Base-by-base conservation (phyloP, 1,140 invertebrate species). In the Holcopasites calliopsidis region DNA sequence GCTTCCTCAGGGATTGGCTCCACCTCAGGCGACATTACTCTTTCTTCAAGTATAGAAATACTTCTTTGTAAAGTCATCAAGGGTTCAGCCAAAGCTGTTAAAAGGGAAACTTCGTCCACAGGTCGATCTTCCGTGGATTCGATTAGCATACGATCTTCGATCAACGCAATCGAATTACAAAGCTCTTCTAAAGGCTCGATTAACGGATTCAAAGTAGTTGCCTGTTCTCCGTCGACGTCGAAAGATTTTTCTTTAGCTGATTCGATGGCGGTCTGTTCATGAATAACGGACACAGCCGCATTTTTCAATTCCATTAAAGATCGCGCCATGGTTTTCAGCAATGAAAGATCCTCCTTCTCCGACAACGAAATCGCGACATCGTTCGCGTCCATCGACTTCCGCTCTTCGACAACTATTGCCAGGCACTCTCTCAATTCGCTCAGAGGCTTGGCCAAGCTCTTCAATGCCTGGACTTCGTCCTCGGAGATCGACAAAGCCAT, bases 401-500 rank as follows among this genome's bases (percentile, higher is more conserved):
- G 65, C 65, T 89, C 88, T 76, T 93, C 89, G 2, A 90, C 79
- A 28, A 94, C 88, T 57, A 92, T 76, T n/a, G 92, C 85, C 49
- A 94, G 86, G 75, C 91, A 93, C 76, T 92, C 92, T 78, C 92
- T 91, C 50, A 94, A 86, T 84, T 91, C 92, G 80, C 92, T 89
- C 8, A 94, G 83, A 26, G 92, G 92, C 52, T 90, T 88, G 18
- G 92, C 92, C 35, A 94, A 86, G 33, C 90, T 90, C 44, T 83
- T 82, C 33, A 90, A 50, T 0, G 57, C 76, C 0, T 76, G 62
- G 16, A 33, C 50, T 16, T 52, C 62, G 6, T 83, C 80, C 10
- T 86, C 76, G 7, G 74, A 77, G 0, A 86, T 66, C 0, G 83
- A 85, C 3, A 82, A 50, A 10, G 70, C 73, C 7, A 64, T 76